These are phyloP conservation scores for Sarcophaga caerulescens DNA, from an alignment of 2,888 invertebrate genomes.

Conservation along the genomic window DNA sequence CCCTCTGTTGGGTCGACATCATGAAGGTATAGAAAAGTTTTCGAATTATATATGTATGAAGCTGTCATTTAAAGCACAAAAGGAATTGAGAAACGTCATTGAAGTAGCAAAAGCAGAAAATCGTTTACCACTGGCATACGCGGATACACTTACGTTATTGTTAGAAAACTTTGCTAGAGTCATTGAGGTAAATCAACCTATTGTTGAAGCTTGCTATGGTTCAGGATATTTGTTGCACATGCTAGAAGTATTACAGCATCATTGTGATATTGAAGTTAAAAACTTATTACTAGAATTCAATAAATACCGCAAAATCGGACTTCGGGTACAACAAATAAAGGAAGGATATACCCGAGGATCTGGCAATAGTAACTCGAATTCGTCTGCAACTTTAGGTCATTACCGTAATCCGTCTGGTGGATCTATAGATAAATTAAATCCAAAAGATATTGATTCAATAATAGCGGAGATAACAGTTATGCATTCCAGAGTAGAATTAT, in stretches of 20 bases:
- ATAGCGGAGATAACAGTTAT: constrained; percentile 95
- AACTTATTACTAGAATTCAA: constrained; percentile 88
- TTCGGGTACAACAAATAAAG: constrained; percentile 85
- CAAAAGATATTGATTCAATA: constrained; percentile 92
- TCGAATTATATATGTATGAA: constrained; percentile 92
- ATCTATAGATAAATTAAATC: constrained; percentile 85
- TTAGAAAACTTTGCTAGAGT: constrained; percentile 93
- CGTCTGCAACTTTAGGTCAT: constrained; percentile 73
- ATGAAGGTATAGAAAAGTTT: constrained; percentile 93
- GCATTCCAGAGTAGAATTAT: constrained; percentile 94
- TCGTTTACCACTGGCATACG: constrained; percentile 89
- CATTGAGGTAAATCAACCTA: constrained; percentile 92
- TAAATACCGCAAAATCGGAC: constrained; percentile 85
- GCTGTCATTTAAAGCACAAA: constrained; percentile 86
- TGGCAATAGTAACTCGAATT: constrained; percentile 69
- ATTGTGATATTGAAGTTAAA: constrained; percentile 87
- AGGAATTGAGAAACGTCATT: constrained; percentile 86
- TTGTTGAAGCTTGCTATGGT: constrained; percentile 94
- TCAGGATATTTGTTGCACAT: constrained; percentile 88
- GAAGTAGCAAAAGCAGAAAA: constrained; percentile 86
- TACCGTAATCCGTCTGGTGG: constrained; percentile 80
- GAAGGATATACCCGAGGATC: constrained; percentile 82
- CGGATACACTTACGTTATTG: constrained; percentile 91
- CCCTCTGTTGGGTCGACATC: constrained; percentile 94
- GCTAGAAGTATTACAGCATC: constrained; percentile 87